These are phyloP conservation scores for Aplysia californica DNA, from an alignment of 1,140 invertebrate species.

Conservation along the genomic window DNA sequence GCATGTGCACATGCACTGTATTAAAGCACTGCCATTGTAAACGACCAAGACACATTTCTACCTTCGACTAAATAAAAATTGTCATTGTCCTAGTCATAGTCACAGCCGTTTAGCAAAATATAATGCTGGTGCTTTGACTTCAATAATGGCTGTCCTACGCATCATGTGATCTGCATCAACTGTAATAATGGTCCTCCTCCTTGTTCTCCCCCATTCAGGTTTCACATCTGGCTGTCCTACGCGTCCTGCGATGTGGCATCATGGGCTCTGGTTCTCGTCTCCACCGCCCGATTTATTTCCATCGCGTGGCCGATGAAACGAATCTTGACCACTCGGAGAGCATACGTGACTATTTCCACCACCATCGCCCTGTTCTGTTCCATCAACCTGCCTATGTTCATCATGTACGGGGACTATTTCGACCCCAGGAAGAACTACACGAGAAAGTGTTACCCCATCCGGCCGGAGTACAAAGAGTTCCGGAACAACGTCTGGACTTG, in stretches of 20 bases:
- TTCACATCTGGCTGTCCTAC: conserved; percentile 24
- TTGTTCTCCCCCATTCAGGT: conserved; percentile 1
- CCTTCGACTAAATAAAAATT: too few species aligned
- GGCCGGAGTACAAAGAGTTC: neutral
- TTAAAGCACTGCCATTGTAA: too few species aligned
- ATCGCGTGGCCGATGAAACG: conserved; percentile 20
- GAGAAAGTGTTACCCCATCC: neutral
- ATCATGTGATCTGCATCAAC: too few species aligned
- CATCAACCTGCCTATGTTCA: conserved; percentile 20
- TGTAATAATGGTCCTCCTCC: too few species aligned
- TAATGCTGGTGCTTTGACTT: too few species aligned
- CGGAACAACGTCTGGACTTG: conserved; percentile 6
- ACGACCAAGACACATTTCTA: too few species aligned
- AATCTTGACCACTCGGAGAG: neutral
- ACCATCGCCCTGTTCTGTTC: neutral
- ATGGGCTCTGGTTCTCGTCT: conserved; percentile 14
- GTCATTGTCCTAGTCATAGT: too few species aligned
- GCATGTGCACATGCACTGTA: too few species aligned
- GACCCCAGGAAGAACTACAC: neutral
- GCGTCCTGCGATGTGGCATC: conserved; percentile 13
- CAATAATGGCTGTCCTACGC: too few species aligned
- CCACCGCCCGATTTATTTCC: conserved; percentile 1
- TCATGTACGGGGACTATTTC: conserved; percentile 10
- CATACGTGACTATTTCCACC: neutral
- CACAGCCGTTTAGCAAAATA: too few species aligned